phyloP scores from a whole-genome alignment of 2,888 invertebrate genomes.

The Tetropium fuscum region DNA sequence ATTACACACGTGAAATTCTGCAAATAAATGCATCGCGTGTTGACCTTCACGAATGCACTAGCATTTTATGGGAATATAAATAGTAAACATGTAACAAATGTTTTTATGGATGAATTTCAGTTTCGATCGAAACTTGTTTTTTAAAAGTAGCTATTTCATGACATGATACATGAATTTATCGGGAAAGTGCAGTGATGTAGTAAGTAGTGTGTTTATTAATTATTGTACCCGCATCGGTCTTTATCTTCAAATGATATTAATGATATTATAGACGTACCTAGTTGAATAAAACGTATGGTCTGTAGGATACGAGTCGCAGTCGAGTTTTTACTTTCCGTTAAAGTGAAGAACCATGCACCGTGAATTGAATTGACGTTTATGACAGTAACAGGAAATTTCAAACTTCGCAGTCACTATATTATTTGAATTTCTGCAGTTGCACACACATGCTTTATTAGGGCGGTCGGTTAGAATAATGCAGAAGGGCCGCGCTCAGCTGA shows the following conservation, averaged over 20 bases:
- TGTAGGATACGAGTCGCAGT: slow-evolving; percentile 13
- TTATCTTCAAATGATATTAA: slow-evolving; percentile 4
- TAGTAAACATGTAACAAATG: slow-evolving; percentile 45
- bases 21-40: slow-evolving; percentile 44
- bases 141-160: not conserved
- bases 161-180: not conserved
- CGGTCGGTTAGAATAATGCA: slow-evolving; percentile 36
- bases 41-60: slow-evolving; percentile 47
- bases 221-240: slow-evolving; percentile 10
- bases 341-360: slow-evolving; percentile 54
- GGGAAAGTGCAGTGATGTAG: slow-evolving; percentile 1
- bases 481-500: slow-evolving; percentile 39
- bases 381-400: slow-evolving; percentile 62
- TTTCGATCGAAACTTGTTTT: slow-evolving; percentile 27
- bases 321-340: slow-evolving; percentile 51
- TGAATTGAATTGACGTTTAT: slow-evolving; percentile 62
- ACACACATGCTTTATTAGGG: slow-evolving; percentile 46
- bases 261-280: not conserved
- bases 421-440: slow-evolving; percentile 54
- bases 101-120: slow-evolving; percentile 42
- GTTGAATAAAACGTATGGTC: slow-evolving; percentile 11
- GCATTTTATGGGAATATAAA: slow-evolving; percentile 48
- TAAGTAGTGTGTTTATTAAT: slow-evolving; percentile 2
- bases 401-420: slow-evolving; percentile 48
- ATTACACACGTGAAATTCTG: slow-evolving; percentile 32